Evolutionary conservation across 2,888 invertebrate species (phyloP).

Genomic region (Opisthograptis luteolata): DNA sequence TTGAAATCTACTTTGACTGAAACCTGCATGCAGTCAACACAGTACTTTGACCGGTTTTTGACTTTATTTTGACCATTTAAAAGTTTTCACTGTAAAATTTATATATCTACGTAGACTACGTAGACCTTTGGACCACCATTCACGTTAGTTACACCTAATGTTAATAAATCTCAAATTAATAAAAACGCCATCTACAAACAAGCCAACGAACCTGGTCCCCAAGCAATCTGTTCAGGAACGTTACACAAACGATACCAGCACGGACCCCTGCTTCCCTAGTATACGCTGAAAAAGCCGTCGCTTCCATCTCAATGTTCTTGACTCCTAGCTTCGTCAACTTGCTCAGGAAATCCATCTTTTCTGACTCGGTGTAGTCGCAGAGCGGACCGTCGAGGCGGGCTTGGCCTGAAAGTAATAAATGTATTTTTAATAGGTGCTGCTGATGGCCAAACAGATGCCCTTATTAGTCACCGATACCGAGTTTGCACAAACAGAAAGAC

Average conservation of each 20-base stretch:
- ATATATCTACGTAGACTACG: no score
- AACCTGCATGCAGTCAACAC: no score
- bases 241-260: slow-evolving; percentile 89
- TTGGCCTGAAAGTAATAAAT: slow-evolving; percentile 83
- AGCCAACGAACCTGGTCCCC: slow-evolving; percentile 86
- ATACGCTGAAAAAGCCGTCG: slow-evolving; percentile 88
- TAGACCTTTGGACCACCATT: no score
- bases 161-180: not conserved
- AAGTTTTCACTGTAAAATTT: no score
- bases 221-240: slow-evolving; percentile 87
- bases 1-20: no score
- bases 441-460: not conserved
- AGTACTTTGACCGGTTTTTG: no score
- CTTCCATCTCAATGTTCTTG: slow-evolving; percentile 92
- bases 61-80: no score
- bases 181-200: slow-evolving; percentile 29
- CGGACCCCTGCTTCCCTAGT: slow-evolving; percentile 86
- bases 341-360: slow-evolving; percentile 86
- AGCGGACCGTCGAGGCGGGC: slow-evolving; percentile 90
- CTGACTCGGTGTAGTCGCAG: slow-evolving; percentile 86
- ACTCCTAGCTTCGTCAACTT: slow-evolving; percentile 83
- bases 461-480: no score
- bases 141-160: no score
- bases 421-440: no score
- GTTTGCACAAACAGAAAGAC: no score